Evolutionary conservation across 2,888 invertebrate species (phyloP).

Genomic region (Apotomis betuletana): DNA sequence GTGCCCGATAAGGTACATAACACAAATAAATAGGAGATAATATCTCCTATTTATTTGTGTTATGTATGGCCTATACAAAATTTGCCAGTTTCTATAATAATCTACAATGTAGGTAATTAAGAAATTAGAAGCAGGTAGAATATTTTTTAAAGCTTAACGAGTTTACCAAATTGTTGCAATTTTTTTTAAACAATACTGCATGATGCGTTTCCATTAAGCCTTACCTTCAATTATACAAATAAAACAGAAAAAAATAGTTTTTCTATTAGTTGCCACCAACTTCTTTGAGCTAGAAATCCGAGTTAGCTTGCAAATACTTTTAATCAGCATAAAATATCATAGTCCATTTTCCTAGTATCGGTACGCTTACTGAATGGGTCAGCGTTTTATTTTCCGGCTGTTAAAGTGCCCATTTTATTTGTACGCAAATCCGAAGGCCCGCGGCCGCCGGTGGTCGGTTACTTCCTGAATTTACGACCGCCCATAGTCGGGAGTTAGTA

Average conservation of each 20-base stretch:
- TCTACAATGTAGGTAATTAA: too few species aligned
- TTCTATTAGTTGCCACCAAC: background rate
- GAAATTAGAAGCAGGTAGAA: too few species aligned
- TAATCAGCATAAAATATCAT: conserved; percentile 32
- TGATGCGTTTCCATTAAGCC: background rate
- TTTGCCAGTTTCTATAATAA: too few species aligned
- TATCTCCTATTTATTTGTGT: too few species aligned
- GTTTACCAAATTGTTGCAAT: background rate
- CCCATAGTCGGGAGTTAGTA: conserved; percentile 71
- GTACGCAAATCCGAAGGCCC: conserved; percentile 74
- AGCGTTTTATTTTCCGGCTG: conserved; percentile 67
- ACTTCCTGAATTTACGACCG: conserved; percentile 74
- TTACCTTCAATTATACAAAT: too few species aligned
- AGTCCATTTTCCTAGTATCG: conserved; percentile 44
- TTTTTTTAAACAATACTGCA: background rate
- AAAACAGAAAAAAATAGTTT: background rate
- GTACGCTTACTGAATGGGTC: conserved; percentile 52
- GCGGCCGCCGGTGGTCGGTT: conserved; percentile 68
- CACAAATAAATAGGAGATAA: too few species aligned
- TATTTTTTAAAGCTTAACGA: too few species aligned
- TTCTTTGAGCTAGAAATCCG: background rate
- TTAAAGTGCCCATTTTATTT: conserved; percentile 75
- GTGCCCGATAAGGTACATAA: too few species aligned
- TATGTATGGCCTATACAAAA: too few species aligned
- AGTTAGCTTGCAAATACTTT: conserved; percentile 11